phyloP scores from a whole-genome alignment of 2,797 vertebrate genomes.

The Bradypodion pumilum region DNA sequence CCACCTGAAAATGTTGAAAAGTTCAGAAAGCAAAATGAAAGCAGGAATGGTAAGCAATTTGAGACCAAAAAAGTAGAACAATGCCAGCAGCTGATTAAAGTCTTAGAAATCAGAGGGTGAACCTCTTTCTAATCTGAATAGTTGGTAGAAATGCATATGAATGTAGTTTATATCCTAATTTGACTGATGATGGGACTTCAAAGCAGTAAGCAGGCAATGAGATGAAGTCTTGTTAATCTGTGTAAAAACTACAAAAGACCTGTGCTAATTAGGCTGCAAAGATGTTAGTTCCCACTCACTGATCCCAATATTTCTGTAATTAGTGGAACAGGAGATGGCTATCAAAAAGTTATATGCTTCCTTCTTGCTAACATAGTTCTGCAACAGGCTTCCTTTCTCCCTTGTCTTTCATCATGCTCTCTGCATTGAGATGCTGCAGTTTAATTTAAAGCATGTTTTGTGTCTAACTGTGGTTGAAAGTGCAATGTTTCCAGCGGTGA shows the following conservation, averaged over 20 bases:
- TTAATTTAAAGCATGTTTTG: neutral
- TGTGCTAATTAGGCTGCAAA: conserved; percentile 22
- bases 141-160: neutral
- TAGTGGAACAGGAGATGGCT: neutral
- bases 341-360: conserved; percentile 2
- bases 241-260: conserved; percentile 10
- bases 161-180: neutral
- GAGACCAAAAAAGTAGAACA: neutral
- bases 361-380: neutral
- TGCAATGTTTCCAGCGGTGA: neutral
- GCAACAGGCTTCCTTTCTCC: neutral
- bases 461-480: neutral
- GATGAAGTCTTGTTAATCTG: conserved; percentile 12
- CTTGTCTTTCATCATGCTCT: neutral
- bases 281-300: neutral
- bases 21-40: neutral
- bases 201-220: conserved; percentile 5
- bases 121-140: neutral
- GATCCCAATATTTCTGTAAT: neutral
- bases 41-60: neutral
- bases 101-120: neutral
- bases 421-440: neutral
- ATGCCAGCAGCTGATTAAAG: neutral
- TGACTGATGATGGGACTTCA: conserved; percentile 3
- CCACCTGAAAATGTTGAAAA: neutral